Base-by-base conservation (phyloP, 1,140 invertebrate species). In the Hermatobates lingyangjiaoensis region DNA sequence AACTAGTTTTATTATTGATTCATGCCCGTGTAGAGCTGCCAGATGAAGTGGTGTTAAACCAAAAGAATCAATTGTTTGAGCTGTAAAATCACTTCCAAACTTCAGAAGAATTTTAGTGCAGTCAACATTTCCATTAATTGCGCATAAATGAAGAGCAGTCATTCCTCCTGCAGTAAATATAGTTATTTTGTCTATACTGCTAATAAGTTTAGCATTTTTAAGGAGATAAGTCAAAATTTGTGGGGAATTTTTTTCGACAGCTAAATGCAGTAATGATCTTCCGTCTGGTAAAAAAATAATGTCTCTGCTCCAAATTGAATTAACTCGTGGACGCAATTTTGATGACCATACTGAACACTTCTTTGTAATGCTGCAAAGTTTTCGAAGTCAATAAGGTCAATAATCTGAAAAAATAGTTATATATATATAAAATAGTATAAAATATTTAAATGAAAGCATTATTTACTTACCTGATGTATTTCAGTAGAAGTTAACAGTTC, bases 141-240 rank as follows among this genome's bases (percentile, higher is more conserved):
- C 77, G 18, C 81, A 80, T 24, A 79, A 69, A 67, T 84, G 81
- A 26, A 85, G 65, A 0, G 81, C 74, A 2, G 77, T 72, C 54
- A 68, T 64, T 18, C 70, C 72, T 1, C 57, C 59, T 53, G 51
- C 58, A 57, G 62, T 61, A 2, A 54, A 48, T 15, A 56, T 53
- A 27, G 60, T 64, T 56, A 62, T 45, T 18, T 56, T 51, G 52
- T 54, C 65, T 64, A 44, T 65, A 62, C 62, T 27, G 45, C 51
- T 55, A 25, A n/a, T 20, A 56, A 50, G 53, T 44, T 53, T 51
- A 60, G 67, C 4, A 5, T 5, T 60, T 54, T 63, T 57, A 24
- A 72, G 52, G 42, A 74, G 58, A 21, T 54, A 47, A 55, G 64
- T 55, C 3, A 74, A 56, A 45, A 72, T 65, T 34, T 67, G 62